Evolutionary conservation across 2,888 invertebrate species (phyloP).

Genomic region (Drosophila ustulata): DNA sequence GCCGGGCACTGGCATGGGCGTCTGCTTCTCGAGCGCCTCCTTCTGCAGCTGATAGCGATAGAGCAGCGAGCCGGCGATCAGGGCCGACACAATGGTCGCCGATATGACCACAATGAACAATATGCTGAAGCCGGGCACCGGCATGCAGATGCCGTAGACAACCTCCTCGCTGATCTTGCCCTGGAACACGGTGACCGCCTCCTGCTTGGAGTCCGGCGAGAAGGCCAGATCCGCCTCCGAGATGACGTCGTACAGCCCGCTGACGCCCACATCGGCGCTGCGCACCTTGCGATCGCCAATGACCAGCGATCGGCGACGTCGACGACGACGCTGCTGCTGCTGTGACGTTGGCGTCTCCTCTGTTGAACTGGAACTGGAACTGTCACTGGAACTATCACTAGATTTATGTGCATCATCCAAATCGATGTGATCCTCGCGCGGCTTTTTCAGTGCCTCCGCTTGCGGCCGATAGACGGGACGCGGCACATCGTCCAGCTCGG

Average conservation of each 20-base stretch:
- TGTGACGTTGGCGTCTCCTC: conserved; percentile 11
- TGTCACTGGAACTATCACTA: no score
- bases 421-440: conserved; percentile 77
- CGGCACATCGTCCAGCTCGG: conserved; percentile 73
- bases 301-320: conserved; percentile 88
- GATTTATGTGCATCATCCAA: conserved; percentile 42
- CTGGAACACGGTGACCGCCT: conserved; percentile 94
- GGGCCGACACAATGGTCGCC: conserved; percentile 93
- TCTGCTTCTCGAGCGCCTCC: conserved; percentile 87
- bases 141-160: conserved; percentile 96
- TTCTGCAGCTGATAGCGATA: conserved; percentile 92
- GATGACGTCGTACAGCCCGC: conserved; percentile 95
- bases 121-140: conserved; percentile 94
- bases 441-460: conserved; percentile 69
- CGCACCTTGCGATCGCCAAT: conserved; percentile 90
- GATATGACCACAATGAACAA: conserved; percentile 94
- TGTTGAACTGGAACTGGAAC: not conserved
- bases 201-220: conserved; percentile 91
- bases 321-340: conserved; percentile 54
- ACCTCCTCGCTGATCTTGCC: conserved; percentile 95
- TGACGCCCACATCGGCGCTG: conserved; percentile 95
- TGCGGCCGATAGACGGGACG: conserved; percentile 82
- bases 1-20: conserved; percentile 87
- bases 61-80: conserved; percentile 93
- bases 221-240: conserved; percentile 96